These are phyloP conservation scores for Geodia barretti DNA, from an alignment of 37 sponge, comb jelly and placozoan genomes.

Conservation along the genomic window DNA sequence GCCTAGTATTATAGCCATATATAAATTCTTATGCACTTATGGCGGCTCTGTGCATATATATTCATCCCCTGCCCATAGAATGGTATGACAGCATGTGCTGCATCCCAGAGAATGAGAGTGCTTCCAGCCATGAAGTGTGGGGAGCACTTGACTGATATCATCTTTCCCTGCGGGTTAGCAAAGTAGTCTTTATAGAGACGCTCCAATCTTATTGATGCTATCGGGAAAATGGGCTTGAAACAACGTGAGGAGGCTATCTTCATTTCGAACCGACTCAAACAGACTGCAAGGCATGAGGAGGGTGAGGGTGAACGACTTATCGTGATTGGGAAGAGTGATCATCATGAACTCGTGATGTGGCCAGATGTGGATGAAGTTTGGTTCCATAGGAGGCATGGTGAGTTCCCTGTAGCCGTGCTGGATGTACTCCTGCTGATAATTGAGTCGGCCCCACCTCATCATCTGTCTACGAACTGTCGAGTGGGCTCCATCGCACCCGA, in stretches of 20 bases:
- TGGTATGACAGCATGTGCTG: conserved; percentile 94
- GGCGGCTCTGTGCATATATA: too few relatives aligned
- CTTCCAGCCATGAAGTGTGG: conserved; percentile 69
- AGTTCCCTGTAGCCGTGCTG: conserved; percentile 90
- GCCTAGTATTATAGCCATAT: too few relatives aligned
- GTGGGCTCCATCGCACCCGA: conserved; percentile 88
- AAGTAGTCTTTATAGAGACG: conserved; percentile 65
- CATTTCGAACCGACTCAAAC: conserved; percentile 61
- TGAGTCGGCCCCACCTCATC: conserved; percentile 62
- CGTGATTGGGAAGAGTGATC: conserved; percentile 84
- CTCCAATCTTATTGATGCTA: conserved; percentile 70
- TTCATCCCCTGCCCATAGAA: conserved; percentile 96
- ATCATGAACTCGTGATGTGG: conserved; percentile 86
- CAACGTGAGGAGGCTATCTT: conserved; percentile 67
- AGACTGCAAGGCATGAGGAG: conserved; percentile 76
- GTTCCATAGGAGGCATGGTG: conserved; percentile 74
- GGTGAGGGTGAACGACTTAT: conserved; percentile 78
- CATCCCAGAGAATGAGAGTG: conserved; percentile 85
- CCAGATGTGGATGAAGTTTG: conserved; percentile 90
- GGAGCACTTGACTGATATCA: conserved; percentile 82
- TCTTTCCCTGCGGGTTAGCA: conserved; percentile 50
- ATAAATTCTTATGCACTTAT: too few relatives aligned
- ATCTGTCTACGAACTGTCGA: conserved; percentile 78
- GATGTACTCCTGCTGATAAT: conserved; percentile 83
- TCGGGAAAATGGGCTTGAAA: conserved; percentile 79